Evolutionary conservation across 1,140 invertebrate species (phyloP).

Genomic region (Heterodera schachtii): DNA sequence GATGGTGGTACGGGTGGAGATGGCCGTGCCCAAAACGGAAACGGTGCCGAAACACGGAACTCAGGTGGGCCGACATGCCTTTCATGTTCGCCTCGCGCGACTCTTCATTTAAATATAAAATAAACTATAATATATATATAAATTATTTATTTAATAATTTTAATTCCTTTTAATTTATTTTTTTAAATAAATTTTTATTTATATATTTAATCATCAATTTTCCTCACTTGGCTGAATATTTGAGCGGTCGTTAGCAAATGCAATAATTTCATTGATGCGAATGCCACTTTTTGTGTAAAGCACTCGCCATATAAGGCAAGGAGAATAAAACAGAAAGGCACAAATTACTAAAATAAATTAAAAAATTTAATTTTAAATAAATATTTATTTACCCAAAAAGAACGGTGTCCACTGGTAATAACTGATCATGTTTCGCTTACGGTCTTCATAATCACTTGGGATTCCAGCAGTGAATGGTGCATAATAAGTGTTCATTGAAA

Average conservation of each 20-base stretch:
- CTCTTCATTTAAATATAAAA: constrained; percentile 28
- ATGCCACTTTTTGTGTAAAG: constrained; percentile 56
- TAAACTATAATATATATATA: too few species aligned
- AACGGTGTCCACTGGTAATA: constrained; percentile 72
- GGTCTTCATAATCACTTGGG: constrained; percentile 49
- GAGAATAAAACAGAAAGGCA: constrained; percentile 63
- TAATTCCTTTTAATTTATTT: neutral
- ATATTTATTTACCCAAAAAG: constrained; percentile 56
- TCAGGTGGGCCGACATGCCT: constrained; percentile 58
- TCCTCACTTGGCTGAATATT: constrained; percentile 59
- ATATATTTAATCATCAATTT: constrained; percentile 14
- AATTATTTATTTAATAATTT: neutral
- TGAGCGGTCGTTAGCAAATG: constrained; percentile 58
- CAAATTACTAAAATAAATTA: constrained; percentile 46
- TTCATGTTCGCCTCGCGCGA: constrained; percentile 49
- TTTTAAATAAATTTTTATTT: neutral
- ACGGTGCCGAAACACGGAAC: constrained; percentile 61
- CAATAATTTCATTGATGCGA: constrained; percentile 60
- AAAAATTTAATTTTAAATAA: neutral
- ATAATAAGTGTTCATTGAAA: constrained; percentile 61
- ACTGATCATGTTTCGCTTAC: constrained; percentile 54
- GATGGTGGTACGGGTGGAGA: constrained; percentile 55
- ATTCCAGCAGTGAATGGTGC: constrained; percentile 51
- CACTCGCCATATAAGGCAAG: constrained; percentile 59
- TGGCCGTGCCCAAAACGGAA: constrained; percentile 46